Evolutionary conservation across 2,888 invertebrate species (phyloP).

Genomic region (Chaitophorus viminalis): DNA sequence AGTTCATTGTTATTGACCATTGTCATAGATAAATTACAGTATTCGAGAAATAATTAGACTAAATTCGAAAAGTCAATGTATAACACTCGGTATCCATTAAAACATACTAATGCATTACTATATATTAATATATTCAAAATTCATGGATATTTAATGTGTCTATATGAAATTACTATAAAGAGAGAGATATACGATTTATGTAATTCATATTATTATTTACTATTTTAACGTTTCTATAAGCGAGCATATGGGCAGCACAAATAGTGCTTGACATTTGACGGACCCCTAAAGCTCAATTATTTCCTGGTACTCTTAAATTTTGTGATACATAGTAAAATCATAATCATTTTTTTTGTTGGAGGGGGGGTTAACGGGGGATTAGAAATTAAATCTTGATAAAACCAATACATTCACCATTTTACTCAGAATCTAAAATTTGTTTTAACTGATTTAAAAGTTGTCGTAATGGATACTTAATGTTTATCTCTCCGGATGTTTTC

Average conservation of each 20-base stretch:
- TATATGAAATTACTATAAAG: background rate
- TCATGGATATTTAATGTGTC: background rate
- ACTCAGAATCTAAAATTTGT: too few relatives aligned
- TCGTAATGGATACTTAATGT: background rate
- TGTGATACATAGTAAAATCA: too few relatives aligned
- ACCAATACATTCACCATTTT: too few relatives aligned
- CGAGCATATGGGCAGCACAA: too few relatives aligned
- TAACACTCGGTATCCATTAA: background rate
- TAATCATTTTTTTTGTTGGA: too few relatives aligned
- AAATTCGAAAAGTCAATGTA: background rate
- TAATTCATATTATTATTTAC: too few relatives aligned
- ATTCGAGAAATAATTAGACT: background rate
- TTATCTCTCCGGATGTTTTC: background rate
- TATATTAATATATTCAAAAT: background rate
- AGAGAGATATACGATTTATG: too few relatives aligned
- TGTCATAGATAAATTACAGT: background rate
- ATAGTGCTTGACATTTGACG: too few relatives aligned
- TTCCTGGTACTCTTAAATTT: too few relatives aligned
- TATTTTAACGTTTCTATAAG: background rate
- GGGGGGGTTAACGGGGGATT: too few relatives aligned
- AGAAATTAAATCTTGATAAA: too few relatives aligned
- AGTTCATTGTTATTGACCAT: background rate
- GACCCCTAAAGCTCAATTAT: too few relatives aligned
- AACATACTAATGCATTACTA: background rate
- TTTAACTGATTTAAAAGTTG: background rate